Base-by-base conservation (phyloP, 2,113 vertebrate genomes). In the Laticauda colubrina region DNA sequence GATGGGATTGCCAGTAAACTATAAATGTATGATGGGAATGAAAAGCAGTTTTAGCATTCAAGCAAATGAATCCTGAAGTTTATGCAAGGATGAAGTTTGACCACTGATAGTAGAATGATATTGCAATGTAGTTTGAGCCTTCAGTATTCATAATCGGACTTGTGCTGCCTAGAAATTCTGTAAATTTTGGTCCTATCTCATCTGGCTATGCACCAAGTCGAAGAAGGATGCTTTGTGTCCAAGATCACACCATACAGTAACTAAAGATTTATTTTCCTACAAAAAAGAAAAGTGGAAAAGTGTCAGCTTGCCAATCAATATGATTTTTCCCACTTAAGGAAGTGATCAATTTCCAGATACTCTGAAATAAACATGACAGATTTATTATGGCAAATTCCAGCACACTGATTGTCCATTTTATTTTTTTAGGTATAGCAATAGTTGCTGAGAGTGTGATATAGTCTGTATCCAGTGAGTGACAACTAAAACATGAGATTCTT, bases 1-100 rank as follows among this genome's bases (percentile, higher is more conserved):
- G 94, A 91, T 92, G 93, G 93, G 81, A 93, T 54, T 93, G 4
- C 2, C 88, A 92, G 57, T 94, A 89, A 94, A 64, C 61, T 85
- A 57, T 87, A 95, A 24, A 53, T 91, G 9, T 55, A 64, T 96
- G 75, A 51, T 6, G 55, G 24, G 15, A 57, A 51, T 26, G 61
- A 69, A 3, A 85, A 24, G 11, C 81, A 89, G 89, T 92, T 6
- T 75, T 89, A 54, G 43, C 55, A 59, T 45, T 51, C 55, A 0
- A 0, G 8, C 21, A 93, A 64, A 55, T 90, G 92, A 61, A 93
- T 29, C 29, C 5, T 55, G n/a, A 91, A 20, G 34, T 92, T 48
- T 39, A 29, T 24, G 26, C 91, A 88, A 61, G 45, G 4, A 20
- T 87, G 20, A 57, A 64, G 91, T 92, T 91, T 93, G 39, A n/a